Evolutionary conservation across 2,113 vertebrate genomes (phyloP), one percentile per base, ranked within the genome.

Genomic region (Percopsis transmontana): DNA sequence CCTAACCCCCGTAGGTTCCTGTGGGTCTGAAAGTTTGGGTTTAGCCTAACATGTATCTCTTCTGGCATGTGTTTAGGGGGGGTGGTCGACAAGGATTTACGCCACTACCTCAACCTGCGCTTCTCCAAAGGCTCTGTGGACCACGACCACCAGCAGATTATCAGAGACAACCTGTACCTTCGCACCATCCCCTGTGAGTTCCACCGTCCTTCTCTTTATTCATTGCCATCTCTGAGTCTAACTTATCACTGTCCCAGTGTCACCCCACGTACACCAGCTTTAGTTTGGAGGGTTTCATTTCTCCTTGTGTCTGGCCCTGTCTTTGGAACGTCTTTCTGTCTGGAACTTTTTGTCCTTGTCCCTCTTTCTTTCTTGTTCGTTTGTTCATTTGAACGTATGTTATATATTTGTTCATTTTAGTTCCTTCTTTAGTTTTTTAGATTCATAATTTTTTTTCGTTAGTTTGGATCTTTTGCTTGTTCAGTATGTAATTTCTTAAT

Each of bases 121-220:
- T 99, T 99, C 91, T 97, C 98, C 90, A 99, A 99, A 82, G 96
- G 97, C 72, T 99, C 97, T 0, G 94, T 98, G 80, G 97, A 99
- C 91, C 97, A 99, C 89, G 97, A 99, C 88, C 96, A 99, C 66
- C 97, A 99, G 86, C 97, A 99, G 93, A 99, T 98, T 89, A 99
- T 99, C 88, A 94, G 97, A 83, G 97, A 99, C 92, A 99, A 99
- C 85, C 96, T 99, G 90, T 99, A 99, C 95, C 96, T 99, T 91
- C 96, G 97, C 76, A 99, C 97, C 0, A 94, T 99, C 88, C 97
- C 97, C 66, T 99, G 97, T 99, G 72, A 99, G 97, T 99, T 65
- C 48, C 72, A 58, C n/a, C n/a, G 20, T n/a, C 72, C 53, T 38
- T 62, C 14, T 7, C 54, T 33, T 13, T 20, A 33, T 38, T 11